Evolutionary conservation across 2,113 vertebrate species (phyloP), one percentile per base, ranked within the genome.

Genomic region (Pseudorhombus dupliciocellatus): DNA sequence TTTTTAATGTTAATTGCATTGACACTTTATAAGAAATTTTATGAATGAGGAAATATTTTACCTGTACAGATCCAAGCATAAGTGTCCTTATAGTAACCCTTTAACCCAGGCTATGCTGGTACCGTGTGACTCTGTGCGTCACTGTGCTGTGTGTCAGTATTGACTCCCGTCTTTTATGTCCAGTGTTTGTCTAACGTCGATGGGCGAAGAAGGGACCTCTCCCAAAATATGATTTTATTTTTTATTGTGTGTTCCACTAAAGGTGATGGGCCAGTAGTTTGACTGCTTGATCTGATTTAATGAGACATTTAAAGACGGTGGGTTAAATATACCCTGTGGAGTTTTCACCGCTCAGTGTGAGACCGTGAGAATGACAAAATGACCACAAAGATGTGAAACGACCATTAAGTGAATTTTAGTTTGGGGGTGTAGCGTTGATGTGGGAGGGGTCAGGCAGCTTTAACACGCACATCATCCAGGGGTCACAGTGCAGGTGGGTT

Each of bases 1-100:
- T 89, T 90, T 84, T 87, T 87, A 76, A 76, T 84, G 74, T 85
- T 79, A 75, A 87, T 90, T 91, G 87, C 90, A 89, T 87, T 54
- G 91, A 92, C 93, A 93, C 92, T 94, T 94, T 94, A 93, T 87
- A 59, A 85, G 71, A 81, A 81, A 70, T 87, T 73, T 77, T 80
- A 88, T 84, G 79, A 79, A 87, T 80, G 81, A 86, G 84, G 81
- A 91, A 90, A 90, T 91, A 88, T 88, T 92, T 90, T 80, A 81
- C 77, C 58, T 90, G 88, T 88, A 90, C 88, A 89, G 89, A 86
- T 81, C 74, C 56, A 60, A 84, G 56, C 83, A 65, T 44, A 85
- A 80, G 74, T 87, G 86, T 80, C 76, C 76, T 87, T 87, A 79
- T 68, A 70, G 63, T 77, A 64, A 71, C 37, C 55, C 72, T 79